phyloP scores from a whole-genome alignment of 2,113 vertebrate genomes.

The Urocolius indicus region DNA sequence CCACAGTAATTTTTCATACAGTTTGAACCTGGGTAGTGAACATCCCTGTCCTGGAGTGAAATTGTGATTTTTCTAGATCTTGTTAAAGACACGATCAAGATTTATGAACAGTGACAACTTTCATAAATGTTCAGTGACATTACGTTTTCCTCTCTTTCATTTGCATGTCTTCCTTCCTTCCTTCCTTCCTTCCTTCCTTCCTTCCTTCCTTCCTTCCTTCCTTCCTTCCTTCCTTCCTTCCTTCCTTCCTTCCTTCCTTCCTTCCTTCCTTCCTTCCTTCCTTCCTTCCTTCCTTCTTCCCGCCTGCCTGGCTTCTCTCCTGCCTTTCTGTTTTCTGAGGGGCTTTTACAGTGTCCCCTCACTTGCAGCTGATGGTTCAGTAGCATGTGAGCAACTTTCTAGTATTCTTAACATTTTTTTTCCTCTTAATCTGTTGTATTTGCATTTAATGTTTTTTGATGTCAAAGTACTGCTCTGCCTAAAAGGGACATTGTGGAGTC shows the following conservation, averaged over 20 bases:
- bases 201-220: rapidly evolving
- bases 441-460: neutral
- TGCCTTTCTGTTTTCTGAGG: too few relatives aligned
- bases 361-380: neutral
- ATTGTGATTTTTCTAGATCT: slow-evolving; percentile 69
- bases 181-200: too few relatives aligned
- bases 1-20: slow-evolving; percentile 74
- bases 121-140: too few relatives aligned
- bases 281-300: too few relatives aligned
- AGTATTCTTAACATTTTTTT: neutral
- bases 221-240: too few relatives aligned
- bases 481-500: neutral
- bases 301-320: too few relatives aligned
- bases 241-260: too few relatives aligned
- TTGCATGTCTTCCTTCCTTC: neutral
- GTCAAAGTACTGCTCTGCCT: neutral
- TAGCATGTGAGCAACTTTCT: neutral
- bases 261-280: neutral
- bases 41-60: slow-evolving; percentile 62
- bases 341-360: too few relatives aligned
- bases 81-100: slow-evolving; percentile 64
- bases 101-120: slow-evolving; percentile 64
- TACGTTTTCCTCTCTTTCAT: slow-evolving; percentile 14
- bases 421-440: neutral
- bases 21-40: slow-evolving; percentile 72